Percentiles rank a stretch among this genome's conserved stretches.
Conservation (phyloP, 2,797 vertebrate species). For the Gobionotothen gibberifrons region DNA sequence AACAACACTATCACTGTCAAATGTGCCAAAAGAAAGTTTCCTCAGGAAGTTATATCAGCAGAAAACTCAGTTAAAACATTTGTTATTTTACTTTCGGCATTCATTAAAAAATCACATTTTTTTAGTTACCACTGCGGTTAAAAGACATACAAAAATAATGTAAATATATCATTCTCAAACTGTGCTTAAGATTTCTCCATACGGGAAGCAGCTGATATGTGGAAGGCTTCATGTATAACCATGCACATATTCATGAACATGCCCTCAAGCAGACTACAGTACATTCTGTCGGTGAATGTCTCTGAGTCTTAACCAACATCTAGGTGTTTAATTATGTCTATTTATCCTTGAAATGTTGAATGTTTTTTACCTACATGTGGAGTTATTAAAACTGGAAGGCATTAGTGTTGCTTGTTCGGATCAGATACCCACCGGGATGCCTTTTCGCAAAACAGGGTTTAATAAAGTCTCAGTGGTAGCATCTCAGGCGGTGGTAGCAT, state of each 20-base stretch:
- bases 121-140: too few relatives aligned
- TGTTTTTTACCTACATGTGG: conserved; percentile 20
- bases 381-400: conserved; percentile 36
- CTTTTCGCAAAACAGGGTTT: conserved; percentile 45
- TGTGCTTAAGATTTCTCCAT: too few relatives aligned
- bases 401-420: conserved; percentile 19
- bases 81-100: too few relatives aligned
- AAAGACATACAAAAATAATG: too few relatives aligned
- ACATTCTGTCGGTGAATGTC: not conserved
- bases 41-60: too few relatives aligned
- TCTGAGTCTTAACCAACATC: not conserved
- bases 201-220: not conserved
- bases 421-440: conserved; percentile 23
- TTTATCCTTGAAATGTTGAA: not conserved
- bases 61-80: too few relatives aligned
- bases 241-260: conserved; percentile 11
- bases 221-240: not conserved
- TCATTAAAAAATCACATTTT: too few relatives aligned
- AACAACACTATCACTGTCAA: not conserved
- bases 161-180: too few relatives aligned
- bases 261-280: conserved; percentile 4
- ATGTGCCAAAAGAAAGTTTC: not conserved
- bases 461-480: conserved; percentile 52
- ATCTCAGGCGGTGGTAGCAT: conserved; percentile 30
- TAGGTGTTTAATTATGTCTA: not conserved